Evolutionary conservation across 2,797 vertebrate genomes (phyloP), one percentile per base, ranked within the genome.

Genomic region (Parotocinclus haroldoi): DNA sequence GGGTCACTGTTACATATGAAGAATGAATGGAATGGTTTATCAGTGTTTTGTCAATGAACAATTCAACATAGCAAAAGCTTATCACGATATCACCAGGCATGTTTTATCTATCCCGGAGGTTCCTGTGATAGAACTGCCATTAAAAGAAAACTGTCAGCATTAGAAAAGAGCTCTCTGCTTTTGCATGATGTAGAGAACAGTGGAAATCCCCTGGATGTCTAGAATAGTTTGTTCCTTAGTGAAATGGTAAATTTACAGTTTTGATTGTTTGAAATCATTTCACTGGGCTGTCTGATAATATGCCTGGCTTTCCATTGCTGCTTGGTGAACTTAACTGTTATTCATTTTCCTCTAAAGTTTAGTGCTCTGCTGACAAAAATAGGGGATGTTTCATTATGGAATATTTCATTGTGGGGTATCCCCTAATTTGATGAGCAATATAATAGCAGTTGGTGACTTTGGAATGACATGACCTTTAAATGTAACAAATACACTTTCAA

Each of bases 11-110:
- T 79, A 77, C 65, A 69, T 76, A 77, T 59, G 71, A 85, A 80
- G 77, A 88, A 88, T 89, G 85, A 85, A 84, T 84, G 82, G 83
- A 86, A 84, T 84, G 59, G 72, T 74, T 66, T 66, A 27, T 27
- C 27, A 27, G 53, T 27, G 76, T 56, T 74, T 78, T 73, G 76
- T 73, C 62, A 75, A 63, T 63, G 68, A 19, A 64, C 48, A 46
- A 61, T 27, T 66, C 49, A 45, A 37, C 10, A 38, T 36, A 11
- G 7, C 17, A 13, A 13, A 55, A 16, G 10, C 6, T 10, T 10
- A 27, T 45, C 39, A 46, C 13, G 6, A 46, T 46, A 11, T 46
- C 45, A 12, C 10, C 12, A 46, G 10, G 11, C 12, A 6, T 27
- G 27, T 27, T 2, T 27, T 27, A 27, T 27, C 27, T 27, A 27